Conservation (phyloP, 2,797 vertebrate species). For the Telmatherina bonti region DNA sequence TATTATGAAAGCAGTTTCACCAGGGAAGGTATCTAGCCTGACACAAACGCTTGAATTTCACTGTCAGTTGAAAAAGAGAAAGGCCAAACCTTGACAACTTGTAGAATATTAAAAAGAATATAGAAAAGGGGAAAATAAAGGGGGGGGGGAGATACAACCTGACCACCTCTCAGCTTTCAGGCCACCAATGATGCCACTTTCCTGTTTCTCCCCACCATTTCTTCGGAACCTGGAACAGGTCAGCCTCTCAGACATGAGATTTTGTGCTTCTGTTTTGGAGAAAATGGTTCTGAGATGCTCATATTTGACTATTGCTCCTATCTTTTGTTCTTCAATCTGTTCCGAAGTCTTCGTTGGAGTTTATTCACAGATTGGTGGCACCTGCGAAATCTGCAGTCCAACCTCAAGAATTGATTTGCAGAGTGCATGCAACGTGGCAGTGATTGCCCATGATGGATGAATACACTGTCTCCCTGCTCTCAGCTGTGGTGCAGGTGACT, state of each 20-base stretch:
- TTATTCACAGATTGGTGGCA: constrained; percentile 33
- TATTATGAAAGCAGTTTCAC: constrained; percentile 21
- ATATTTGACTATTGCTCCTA: constrained; percentile 1
- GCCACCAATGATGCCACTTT: constrained; percentile 25
- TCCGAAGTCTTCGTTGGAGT: constrained; percentile 17
- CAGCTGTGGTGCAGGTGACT: constrained; percentile 31
- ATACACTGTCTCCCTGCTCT: constrained; percentile 23
- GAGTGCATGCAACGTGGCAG: constrained; percentile 25
- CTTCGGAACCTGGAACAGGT: constrained; percentile 15
- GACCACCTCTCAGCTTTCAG: constrained; percentile 28
- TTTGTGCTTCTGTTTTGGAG: constrained; percentile 7
- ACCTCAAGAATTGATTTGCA: constrained; percentile 46
- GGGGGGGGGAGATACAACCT: constrained; percentile 19
- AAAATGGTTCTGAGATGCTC: constrained; percentile 18
- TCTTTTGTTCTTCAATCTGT: constrained; percentile 20
- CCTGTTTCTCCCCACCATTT: constrained; percentile 15
- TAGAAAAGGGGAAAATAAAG: constrained; percentile 20
- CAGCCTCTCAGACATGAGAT: constrained; percentile 9
- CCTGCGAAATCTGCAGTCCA: constrained; percentile 34
- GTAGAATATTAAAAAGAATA: constrained; percentile 32
- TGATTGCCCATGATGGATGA: constrained; percentile 48
- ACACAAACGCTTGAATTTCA: constrained; percentile 20
- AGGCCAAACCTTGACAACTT: constrained; percentile 47
- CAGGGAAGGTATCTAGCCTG: constrained; percentile 25
- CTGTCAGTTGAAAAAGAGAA: constrained; percentile 47